Evolutionary conservation across 30 jellyfish, hydroid and myxozoan genomes (phyloP).

Genomic region (Turritopsis rubra): DNA sequence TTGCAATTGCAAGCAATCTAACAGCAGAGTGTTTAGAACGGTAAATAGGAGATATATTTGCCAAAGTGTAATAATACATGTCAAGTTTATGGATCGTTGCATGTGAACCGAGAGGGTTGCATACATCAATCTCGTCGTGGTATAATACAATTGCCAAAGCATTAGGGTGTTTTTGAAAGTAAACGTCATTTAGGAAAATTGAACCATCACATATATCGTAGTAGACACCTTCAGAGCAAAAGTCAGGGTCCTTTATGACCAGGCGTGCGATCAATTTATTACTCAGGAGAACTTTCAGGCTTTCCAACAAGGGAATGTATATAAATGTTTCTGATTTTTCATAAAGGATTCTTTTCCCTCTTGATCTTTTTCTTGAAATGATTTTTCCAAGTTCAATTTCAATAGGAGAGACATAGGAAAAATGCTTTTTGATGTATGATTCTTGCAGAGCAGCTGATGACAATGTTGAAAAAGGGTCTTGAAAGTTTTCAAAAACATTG

Average conservation of each 20-base stretch:
- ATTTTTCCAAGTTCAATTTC: constrained; percentile 5
- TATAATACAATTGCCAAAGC: constrained; percentile 20
- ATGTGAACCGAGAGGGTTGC: constrained; percentile 35
- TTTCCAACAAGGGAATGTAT: constrained; percentile 10
- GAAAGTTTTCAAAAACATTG: neutral
- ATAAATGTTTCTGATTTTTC: constrained; percentile 5
- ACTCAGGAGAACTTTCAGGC: constrained; percentile 23
- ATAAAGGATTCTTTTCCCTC: constrained; percentile 2
- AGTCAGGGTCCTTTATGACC: neutral
- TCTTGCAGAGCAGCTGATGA: constrained; percentile 16
- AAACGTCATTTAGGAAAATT: constrained; percentile 18
- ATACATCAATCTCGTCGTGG: constrained; percentile 30
- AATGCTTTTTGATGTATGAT: neutral
- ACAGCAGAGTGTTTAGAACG: constrained; percentile 35
- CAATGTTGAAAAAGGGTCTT: constrained; percentile 12
- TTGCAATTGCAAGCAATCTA: constrained; percentile 21
- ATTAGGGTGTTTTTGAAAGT: constrained; percentile 3
- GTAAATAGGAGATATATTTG: constrained; percentile 17
- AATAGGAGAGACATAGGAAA: constrained; percentile 5
- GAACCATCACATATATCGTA: constrained; percentile 41
- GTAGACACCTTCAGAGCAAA: neutral
- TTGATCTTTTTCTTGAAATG: constrained; percentile 14
- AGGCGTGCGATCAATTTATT: neutral
- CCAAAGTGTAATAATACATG: constrained; percentile 33
- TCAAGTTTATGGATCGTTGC: constrained; percentile 35